Conservation (phyloP, 2,888 invertebrate species). For the Drosophila rubida region DNA sequence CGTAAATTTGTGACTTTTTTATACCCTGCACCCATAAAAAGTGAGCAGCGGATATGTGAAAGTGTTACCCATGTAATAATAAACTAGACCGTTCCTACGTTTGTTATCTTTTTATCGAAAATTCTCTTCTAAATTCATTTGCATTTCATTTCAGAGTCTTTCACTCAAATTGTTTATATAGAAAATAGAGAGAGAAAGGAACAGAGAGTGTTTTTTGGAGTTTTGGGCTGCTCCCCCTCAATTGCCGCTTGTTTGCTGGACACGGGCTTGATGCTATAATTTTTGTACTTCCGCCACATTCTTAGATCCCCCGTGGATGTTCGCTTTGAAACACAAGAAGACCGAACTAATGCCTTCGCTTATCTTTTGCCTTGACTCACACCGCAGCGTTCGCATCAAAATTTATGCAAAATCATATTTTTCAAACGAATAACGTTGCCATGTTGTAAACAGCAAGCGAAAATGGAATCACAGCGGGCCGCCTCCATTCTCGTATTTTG, state of each 20-base stretch:
- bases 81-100: neutral
- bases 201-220: conserved; percentile 5
- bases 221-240: neutral
- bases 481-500: conserved; percentile 39
- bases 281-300: conserved; percentile 40
- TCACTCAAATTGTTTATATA: neutral
- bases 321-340: conserved; percentile 37
- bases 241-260: neutral
- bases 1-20: conserved; percentile 48
- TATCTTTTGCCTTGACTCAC: conserved; percentile 61
- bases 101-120: neutral
- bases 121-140: neutral
- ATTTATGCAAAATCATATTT: conserved; percentile 79
- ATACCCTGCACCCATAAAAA: conserved; percentile 16
- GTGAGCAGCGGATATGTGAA: neutral
- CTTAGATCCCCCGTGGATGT: conserved; percentile 32
- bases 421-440: conserved; percentile 58
- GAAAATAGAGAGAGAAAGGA: too few relatives aligned
- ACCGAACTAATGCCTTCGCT: conserved; percentile 32
- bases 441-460: conserved; percentile 40
- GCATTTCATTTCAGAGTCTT: neutral
- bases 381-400: conserved; percentile 53
- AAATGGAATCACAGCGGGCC: conserved; percentile 80
- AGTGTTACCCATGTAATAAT: neutral
- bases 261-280: conserved; percentile 24